Percentiles rank a stretch among this genome's conserved stretches.
phyloP scores from a whole-genome alignment of 2,113 vertebrate species.

The Microtus oregoni region DNA sequence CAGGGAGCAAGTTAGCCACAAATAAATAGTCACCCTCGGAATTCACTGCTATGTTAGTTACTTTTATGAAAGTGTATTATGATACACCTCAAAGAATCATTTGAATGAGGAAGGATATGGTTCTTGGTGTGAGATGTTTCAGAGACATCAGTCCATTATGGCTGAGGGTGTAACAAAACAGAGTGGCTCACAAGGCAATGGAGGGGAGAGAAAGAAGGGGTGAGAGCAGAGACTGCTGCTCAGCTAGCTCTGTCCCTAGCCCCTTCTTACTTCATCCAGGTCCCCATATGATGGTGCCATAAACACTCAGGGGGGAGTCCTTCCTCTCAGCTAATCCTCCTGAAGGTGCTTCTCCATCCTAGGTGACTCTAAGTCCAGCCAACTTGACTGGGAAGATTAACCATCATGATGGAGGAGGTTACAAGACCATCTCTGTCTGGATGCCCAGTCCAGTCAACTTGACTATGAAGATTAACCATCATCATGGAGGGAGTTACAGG shows the following conservation, averaged over 20 bases:
- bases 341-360: not conserved
- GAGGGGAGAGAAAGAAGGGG: not conserved
- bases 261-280: not conserved
- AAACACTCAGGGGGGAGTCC: not conserved
- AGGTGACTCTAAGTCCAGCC: not conserved
- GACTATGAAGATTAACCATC: too few species aligned
- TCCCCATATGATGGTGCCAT: not conserved
- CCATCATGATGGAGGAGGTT: not conserved
- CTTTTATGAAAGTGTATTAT: not conserved
- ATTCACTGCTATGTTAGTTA: not conserved
- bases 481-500: not conserved
- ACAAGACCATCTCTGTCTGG: too few species aligned
- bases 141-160: not conserved
- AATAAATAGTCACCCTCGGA: not conserved
- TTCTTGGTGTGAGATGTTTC: not conserved
- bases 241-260: not conserved
- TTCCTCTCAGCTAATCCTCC: not conserved
- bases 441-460: too few species aligned
- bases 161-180: not conserved
- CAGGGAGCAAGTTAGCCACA: not conserved
- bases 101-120: not conserved
- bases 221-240: not conserved
- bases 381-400: not conserved
- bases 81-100: not conserved
- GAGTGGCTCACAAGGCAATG: not conserved